A percentile compares a stretch with the other conserved stretches of the same genome.
These are phyloP conservation scores for Laticauda laticaudata DNA, from an alignment of 2,113 vertebrate species.

Conservation along the genomic window DNA sequence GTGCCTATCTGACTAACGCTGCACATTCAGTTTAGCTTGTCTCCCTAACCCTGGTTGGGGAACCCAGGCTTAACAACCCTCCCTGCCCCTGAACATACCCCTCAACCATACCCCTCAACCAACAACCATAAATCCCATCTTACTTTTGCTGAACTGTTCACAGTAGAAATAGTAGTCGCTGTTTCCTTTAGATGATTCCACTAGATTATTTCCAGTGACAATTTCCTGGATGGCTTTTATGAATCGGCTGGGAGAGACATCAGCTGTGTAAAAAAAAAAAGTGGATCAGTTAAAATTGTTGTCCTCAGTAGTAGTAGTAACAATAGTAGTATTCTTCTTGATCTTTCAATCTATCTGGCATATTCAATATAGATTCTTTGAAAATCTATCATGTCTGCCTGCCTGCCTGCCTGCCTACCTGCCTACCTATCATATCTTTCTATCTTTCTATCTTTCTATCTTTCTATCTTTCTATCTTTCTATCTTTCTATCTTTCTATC, in stretches of 20 bases:
- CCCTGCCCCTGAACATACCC: neutral
- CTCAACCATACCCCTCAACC: neutral
- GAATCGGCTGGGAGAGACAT: neutral
- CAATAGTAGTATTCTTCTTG: neutral
- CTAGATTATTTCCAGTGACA: neutral
- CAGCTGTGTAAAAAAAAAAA: neutral
- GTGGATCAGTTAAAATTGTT: neutral
- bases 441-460: accelerated
- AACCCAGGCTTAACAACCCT: no score
- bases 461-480: no score
- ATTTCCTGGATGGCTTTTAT: neutral
- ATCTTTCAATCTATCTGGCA: neutral
- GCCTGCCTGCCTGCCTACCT: no score
- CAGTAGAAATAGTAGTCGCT: constrained; percentile 13
- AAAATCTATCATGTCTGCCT: neutral
- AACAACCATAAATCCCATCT: neutral
- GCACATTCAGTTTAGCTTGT: no score
- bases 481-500: no score
- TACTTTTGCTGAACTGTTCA: constrained; percentile 10
- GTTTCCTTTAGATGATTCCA: neutral
- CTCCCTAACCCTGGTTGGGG: no score
- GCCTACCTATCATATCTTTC: no score
- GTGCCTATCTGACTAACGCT: no score
- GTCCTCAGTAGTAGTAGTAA: neutral
- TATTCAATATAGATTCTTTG: neutral